Evolutionary conservation across 2,888 invertebrate genomes (phyloP), one percentile per base, ranked within the genome.

Genomic region (Tortricodes alternella): DNA sequence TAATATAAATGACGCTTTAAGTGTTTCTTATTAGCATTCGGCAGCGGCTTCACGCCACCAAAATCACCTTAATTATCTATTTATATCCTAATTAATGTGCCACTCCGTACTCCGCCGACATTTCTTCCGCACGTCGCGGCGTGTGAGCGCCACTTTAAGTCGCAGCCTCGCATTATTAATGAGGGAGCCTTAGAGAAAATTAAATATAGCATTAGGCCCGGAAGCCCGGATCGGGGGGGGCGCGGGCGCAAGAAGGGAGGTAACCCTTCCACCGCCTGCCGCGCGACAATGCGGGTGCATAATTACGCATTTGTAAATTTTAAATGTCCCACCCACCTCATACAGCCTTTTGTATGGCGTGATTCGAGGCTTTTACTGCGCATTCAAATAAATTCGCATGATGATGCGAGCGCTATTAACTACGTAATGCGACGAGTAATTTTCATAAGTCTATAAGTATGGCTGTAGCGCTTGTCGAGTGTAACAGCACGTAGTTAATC

Each of bases 301-400:
- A 90, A 90, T 89, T 89, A 90, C 89, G 89, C 89, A 89, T 90
- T 89, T 90, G 89, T 90, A 89, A 85, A 90, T 90, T 89, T 89
- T 89, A 89, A 89, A 90, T 89, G 89, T 84, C 72, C 84, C 86
- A 82, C 86, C 86, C 84, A 83, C 85, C 81, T 85, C 85, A 84
- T 84, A 85, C 76, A 83, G 80, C 79, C 86, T 86, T 87, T 88
- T 88, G 86, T 88, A 89, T 78, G 85, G 76, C 83, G 89, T 88
- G 88, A 89, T 89, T 89, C 85, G 81, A 81, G n/a, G 85, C 80
- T 84, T 84, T 82, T 83, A 83, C 87, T 43, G 86, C 74, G 81
- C 64, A 78, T 74, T 65, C 74, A 74, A 85, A 85, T 85, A 85
- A 81, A 80, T 80, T 80, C 78, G 68, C 73, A 78, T 80, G 78